These are phyloP conservation scores for Brachyhypopomus occidentalis DNA, from an alignment of 2,113 vertebrate species.

Conservation along the genomic window DNA sequence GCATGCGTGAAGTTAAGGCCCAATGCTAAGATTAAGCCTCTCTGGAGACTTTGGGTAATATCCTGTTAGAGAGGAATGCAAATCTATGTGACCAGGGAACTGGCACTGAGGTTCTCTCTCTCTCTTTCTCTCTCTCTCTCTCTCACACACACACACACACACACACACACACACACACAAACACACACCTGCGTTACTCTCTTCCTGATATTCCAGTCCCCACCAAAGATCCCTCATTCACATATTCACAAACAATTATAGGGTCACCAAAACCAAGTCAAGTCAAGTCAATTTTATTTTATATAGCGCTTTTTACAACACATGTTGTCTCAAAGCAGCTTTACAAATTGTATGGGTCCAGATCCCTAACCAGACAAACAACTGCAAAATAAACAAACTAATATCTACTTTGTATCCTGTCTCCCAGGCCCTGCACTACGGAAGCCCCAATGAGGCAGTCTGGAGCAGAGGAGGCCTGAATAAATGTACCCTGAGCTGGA, in stretches of 20 bases:
- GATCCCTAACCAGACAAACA: no score
- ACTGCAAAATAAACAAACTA: slow-evolving; percentile 25
- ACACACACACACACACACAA: slow-evolving; percentile 47
- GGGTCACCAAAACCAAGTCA: slow-evolving; percentile 6
- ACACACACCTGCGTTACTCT: slow-evolving; percentile 10
- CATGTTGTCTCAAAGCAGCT: no score
- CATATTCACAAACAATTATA: slow-evolving; percentile 20
- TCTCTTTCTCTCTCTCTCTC: slow-evolving; percentile 40
- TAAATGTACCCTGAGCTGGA: slow-evolving; percentile 26
- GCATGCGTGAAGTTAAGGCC: slow-evolving; percentile 66
- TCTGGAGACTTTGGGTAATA: slow-evolving; percentile 71
- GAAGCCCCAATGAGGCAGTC: slow-evolving; percentile 37
- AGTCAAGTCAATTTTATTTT: no score
- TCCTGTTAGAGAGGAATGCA: slow-evolving; percentile 73
- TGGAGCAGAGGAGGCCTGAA: slow-evolving; percentile 37
- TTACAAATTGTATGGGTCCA: no score
- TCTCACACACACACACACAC: slow-evolving; percentile 44
- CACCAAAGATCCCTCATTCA: slow-evolving; percentile 34
- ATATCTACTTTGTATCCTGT: background rate
- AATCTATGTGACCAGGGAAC: slow-evolving; percentile 66
- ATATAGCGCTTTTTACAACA: no score
- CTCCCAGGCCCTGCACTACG: slow-evolving; percentile 17
- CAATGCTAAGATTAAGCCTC: slow-evolving; percentile 67
- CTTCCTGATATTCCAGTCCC: background rate
- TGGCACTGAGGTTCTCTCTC: slow-evolving; percentile 59